phyloP scores from a whole-genome alignment of 1,140 invertebrate species.

The Arctopsyche grandis region DNA sequence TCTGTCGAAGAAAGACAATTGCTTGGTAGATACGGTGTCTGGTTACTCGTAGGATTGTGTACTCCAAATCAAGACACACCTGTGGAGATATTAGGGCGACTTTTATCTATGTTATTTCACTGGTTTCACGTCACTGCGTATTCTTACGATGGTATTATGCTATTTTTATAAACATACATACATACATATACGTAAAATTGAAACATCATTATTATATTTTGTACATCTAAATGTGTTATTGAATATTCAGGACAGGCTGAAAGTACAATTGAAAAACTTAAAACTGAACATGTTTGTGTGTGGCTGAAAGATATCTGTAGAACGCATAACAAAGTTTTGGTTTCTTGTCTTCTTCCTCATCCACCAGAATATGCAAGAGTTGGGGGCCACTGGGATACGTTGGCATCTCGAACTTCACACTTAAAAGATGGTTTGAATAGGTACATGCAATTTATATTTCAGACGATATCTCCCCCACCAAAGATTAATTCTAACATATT shows the following conservation, averaged over 20 bases:
- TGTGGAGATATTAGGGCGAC: slow-evolving; percentile 86
- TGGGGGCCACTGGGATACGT: slow-evolving; percentile 94
- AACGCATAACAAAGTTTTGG: slow-evolving; percentile 85
- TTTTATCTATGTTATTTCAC: slow-evolving; percentile 96
- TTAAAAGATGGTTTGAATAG: slow-evolving; percentile 91
- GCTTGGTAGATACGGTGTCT: slow-evolving; percentile 94
- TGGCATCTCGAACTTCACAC: slow-evolving; percentile 90
- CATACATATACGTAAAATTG: background rate
- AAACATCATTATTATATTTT: no score
- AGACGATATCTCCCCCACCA: background rate
- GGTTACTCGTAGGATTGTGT: slow-evolving; percentile 94
- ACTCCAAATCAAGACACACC: slow-evolving; percentile 87
- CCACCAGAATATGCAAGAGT: slow-evolving; percentile 91
- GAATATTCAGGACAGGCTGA: slow-evolving; percentile 83
- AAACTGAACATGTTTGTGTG: slow-evolving; percentile 90
- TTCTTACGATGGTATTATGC: slow-evolving; percentile 85
- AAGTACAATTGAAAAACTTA: slow-evolving; percentile 89
- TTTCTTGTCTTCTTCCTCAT: slow-evolving; percentile 86
- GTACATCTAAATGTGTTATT: no score
- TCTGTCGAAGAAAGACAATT: slow-evolving; percentile 85
- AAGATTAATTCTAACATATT: background rate
- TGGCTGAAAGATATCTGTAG: slow-evolving; percentile 90
- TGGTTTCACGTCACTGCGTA: slow-evolving; percentile 99
- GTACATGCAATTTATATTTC: slow-evolving; percentile 47
- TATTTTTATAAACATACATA: background rate